These are phyloP conservation scores for Drosophila guanche DNA, from an alignment of 1,140 invertebrate genomes.

Conservation along the genomic window DNA sequence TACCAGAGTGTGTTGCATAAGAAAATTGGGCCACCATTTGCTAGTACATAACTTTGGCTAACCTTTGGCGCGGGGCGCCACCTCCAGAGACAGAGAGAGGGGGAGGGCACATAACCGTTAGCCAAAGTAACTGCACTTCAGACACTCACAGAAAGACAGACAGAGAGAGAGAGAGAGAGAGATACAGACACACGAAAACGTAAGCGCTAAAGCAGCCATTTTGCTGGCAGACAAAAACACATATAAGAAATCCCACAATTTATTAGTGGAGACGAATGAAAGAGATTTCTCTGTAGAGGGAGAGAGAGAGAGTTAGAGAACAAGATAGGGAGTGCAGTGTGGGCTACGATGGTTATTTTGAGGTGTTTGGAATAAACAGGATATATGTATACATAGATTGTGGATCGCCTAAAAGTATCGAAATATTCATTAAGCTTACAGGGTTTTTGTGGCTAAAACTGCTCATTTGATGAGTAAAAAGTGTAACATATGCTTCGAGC, in stretches of 20 bases:
- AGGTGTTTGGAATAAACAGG: no score
- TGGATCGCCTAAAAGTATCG: no score
- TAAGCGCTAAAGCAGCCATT: slow-evolving; percentile 62
- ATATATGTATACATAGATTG: no score
- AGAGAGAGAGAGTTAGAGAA: neutral
- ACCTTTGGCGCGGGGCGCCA: slow-evolving; percentile 49
- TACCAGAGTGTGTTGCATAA: slow-evolving; percentile 35
- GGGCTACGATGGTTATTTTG: no score
- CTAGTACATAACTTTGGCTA: slow-evolving; percentile 60
- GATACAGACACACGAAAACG: slow-evolving; percentile 26
- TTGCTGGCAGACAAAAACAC: slow-evolving; percentile 32
- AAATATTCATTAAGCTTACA: no score
- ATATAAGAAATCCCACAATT: neutral
- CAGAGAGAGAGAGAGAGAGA: neutral
- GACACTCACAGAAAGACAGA: slow-evolving; percentile 24
- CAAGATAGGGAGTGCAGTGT: no score
- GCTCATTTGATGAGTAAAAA: no score
- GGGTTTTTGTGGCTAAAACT: no score
- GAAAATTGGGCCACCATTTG: slow-evolving; percentile 37
- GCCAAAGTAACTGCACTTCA: slow-evolving; percentile 40
- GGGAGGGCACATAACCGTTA: slow-evolving; percentile 55
- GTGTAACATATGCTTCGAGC: no score
- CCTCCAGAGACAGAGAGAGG: neutral
- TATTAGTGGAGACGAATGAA: neutral
- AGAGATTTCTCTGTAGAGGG: neutral